A percentile compares a stretch with the other conserved stretches of the same genome.
These are phyloP conservation scores for Pardosa pseudoannulata DNA, from an alignment of 2,888 invertebrate species.

Conservation along the genomic window DNA sequence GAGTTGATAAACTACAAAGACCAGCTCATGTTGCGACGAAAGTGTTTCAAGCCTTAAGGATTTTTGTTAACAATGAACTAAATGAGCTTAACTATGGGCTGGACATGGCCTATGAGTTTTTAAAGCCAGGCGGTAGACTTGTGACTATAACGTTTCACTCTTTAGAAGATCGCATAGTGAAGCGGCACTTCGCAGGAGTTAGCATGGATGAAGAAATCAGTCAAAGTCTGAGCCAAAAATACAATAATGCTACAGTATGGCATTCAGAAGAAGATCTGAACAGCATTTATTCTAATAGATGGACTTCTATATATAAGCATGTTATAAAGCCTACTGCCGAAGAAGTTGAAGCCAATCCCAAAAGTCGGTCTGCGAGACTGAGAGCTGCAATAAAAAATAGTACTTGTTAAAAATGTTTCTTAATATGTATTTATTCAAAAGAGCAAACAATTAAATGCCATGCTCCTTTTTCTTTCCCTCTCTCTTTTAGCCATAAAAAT, in stretches of 20 bases:
- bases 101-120: constrained; percentile 84
- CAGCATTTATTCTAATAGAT: constrained; percentile 82
- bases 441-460: too few species aligned
- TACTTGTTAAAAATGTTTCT: neutral
- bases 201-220: constrained; percentile 84
- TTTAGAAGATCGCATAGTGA: constrained; percentile 94
- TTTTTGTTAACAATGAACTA: constrained; percentile 96
- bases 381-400: constrained; percentile 85
- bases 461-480: too few species aligned
- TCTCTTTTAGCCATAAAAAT: too few species aligned
- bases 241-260: constrained; percentile 82
- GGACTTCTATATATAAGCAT: constrained; percentile 89
- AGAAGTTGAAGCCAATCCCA: constrained; percentile 88
- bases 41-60: constrained; percentile 91
- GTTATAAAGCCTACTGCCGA: constrained; percentile 85
- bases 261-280: constrained; percentile 82
- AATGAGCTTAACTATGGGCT: constrained; percentile 95
- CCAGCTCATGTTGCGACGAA: constrained; percentile 91
- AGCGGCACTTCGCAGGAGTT: constrained; percentile 86
- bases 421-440: too few species aligned
- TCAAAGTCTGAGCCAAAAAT: constrained; percentile 84
- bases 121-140: constrained; percentile 87
- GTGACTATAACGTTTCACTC: constrained; percentile 94
- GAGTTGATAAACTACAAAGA: constrained; percentile 84
- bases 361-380: constrained; percentile 92